Conservation (phyloP, 2,797 vertebrate genomes). For the Pangasius macronema region DNA sequence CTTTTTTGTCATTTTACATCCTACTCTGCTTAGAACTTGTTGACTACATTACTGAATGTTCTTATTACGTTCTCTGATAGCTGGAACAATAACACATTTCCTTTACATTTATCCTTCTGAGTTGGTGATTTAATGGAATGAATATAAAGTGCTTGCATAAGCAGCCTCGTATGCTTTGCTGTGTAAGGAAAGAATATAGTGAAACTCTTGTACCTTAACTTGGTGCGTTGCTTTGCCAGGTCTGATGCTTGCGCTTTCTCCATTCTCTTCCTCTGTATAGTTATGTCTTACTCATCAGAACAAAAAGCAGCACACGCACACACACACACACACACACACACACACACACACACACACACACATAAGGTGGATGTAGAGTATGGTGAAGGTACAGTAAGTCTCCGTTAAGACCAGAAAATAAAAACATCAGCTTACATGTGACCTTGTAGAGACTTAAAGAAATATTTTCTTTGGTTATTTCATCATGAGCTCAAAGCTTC, state of each 20-base stretch:
- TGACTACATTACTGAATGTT: neutral
- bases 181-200: neutral
- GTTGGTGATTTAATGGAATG: neutral
- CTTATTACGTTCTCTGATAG: neutral
- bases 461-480: neutral
- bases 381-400: neutral
- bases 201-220: neutral
- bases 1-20: neutral
- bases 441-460: neutral
- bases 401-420: constrained; percentile 13
- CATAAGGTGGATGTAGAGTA: constrained; percentile 31
- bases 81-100: neutral
- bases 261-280: constrained; percentile 20
- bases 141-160: neutral
- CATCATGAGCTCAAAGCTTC: neutral
- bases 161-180: neutral
- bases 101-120: neutral
- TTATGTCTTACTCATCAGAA: constrained; percentile 25
- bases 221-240: neutral
- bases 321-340: neutral
- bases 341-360: neutral
- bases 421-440: neutral
- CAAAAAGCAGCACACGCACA: constrained; percentile 6
- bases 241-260: neutral
- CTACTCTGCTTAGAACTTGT: neutral